phyloP scores from a whole-genome alignment of 2,888 invertebrate genomes.

The Agrotis exclamationis region DNA sequence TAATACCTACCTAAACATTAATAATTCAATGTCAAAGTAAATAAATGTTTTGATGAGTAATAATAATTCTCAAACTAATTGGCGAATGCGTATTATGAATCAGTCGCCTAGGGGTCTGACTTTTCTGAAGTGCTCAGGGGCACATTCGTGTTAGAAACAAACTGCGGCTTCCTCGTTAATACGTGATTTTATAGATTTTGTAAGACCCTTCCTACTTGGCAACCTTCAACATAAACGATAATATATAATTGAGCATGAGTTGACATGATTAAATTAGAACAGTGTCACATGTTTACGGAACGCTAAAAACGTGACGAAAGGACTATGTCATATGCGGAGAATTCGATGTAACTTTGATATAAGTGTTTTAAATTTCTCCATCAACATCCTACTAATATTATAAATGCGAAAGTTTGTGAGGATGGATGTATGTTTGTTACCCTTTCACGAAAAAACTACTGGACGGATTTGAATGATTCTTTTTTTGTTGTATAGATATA shows the following conservation, averaged over 20 bases:
- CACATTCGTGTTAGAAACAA: constrained; percentile 16
- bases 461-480: no score
- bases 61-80: constrained; percentile 8
- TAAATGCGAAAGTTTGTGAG: no score
- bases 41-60: constrained; percentile 10
- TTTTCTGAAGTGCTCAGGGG: constrained; percentile 17
- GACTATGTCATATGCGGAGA: constrained; percentile 8
- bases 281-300: constrained; percentile 37
- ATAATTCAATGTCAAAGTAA: constrained; percentile 42
- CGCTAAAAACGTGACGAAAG: constrained; percentile 40
- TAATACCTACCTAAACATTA: constrained; percentile 2
- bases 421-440: no score
- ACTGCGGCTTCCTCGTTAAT: constrained; percentile 27
- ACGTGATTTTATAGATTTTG: constrained; percentile 39
- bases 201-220: constrained; percentile 2
- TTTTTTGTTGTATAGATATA: no score
- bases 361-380: constrained; percentile 25
- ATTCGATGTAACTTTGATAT: constrained; percentile 29
- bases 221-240: constrained; percentile 18
- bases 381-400: no score
- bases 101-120: constrained; percentile 5
- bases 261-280: constrained; percentile 40
- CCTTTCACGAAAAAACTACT: no score
- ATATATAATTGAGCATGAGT: constrained; percentile 21
- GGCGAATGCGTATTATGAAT: constrained; percentile 13